Evolutionary conservation across 2,797 vertebrate genomes (phyloP), one percentile per base, ranked within the genome.

Genomic region (Liasis olivaceus): DNA sequence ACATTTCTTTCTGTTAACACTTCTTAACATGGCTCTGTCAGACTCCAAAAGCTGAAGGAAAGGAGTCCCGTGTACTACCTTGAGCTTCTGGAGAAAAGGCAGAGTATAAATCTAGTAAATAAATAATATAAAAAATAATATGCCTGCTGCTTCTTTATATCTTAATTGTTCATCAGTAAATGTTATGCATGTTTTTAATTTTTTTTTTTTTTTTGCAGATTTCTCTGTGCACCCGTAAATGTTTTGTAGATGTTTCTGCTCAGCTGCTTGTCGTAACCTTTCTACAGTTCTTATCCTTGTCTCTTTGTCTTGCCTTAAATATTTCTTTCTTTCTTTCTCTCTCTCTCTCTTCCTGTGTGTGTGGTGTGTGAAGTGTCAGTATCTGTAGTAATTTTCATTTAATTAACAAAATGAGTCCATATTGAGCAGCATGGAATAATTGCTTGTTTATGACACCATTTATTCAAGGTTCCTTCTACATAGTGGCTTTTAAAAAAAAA

Each of bases 141-240:
- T 22, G 22, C 3, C 36, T 77, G 17, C 72, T 42, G 3, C 36
- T 42, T 47, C 17, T 77, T 77, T 42, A 36, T 77, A 77, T 77
- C 93, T 91, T 7, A 6, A 84, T 89, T 42, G 22, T 28, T 88
- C 94, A 94, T 90, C 88, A 0, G 88, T 87, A 42, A 91, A n/a
- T 92, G 91, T 31, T 94, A 90, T 84, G 89, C 92, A 89, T 91
- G 20, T 58, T 72, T 90, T 90, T 94, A 86, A 85, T 14, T 1
- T 42, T 22, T 1, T 7, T 22, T 1, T 7, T 91, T 69, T 17
- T 11, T 62, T 86, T 87, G 2, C 47, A 93, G 91, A 87, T 72
- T 42, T 64, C 89, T 90, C 51, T 0, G 24, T 72, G 8, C 26
- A 69, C 15, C 60, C 66, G 15, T 72, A 9, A 58, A 22, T n/a